phyloP scores from a whole-genome alignment of 2,113 vertebrate species.

The Lates calcarifer region DNA sequence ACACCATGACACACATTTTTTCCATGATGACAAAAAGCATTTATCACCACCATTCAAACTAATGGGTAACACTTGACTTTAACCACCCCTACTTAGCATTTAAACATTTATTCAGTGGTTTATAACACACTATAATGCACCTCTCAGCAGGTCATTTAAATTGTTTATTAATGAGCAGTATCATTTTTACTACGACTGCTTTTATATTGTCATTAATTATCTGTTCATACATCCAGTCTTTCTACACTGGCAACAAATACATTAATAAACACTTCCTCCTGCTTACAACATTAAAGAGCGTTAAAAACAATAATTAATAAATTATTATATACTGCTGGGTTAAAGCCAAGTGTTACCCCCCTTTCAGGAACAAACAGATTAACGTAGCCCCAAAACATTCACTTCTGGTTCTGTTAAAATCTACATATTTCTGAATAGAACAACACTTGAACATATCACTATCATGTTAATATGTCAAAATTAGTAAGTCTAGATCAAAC shows the following conservation, averaged over 20 bases:
- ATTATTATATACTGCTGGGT: not conserved
- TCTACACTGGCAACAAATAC: too few relatives aligned
- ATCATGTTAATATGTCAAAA: not conserved
- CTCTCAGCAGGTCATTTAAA: too few relatives aligned
- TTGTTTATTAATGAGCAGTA: not conserved
- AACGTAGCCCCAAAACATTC: not conserved
- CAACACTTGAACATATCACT: not conserved
- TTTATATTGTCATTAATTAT: not conserved
- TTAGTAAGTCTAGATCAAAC: not conserved
- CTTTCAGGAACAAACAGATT: not conserved
- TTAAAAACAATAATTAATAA: not conserved
- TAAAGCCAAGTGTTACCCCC: not conserved
- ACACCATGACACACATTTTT: conserved; percentile 5
- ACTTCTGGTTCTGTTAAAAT: not conserved
- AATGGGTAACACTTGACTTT: not conserved
- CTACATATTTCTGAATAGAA: too few relatives aligned
- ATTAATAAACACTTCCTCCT: not conserved
- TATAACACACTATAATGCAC: not conserved
- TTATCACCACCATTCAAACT: not conserved
- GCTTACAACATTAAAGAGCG: not conserved
- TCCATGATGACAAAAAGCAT: conserved; percentile 11
- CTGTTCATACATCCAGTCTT: not conserved
- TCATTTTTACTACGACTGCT: not conserved
- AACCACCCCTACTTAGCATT: not conserved
- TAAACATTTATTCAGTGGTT: not conserved